Percentiles rank a stretch among this genome's conserved stretches.
phyloP scores from a whole-genome alignment of 2,797 vertebrate species.

The Cercopithecus mitis region DNA sequence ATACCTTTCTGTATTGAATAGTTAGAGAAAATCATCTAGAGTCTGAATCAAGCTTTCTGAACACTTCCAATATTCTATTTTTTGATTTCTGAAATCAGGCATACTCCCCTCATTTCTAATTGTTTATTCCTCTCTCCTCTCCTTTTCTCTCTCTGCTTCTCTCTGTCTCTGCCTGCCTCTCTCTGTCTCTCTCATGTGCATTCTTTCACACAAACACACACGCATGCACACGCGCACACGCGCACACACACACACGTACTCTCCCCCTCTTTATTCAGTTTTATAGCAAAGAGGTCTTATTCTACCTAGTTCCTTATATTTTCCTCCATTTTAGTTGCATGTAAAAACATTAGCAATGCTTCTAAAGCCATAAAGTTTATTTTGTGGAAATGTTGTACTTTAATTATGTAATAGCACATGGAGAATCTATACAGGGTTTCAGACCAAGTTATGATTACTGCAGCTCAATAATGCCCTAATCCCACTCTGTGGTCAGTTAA shows the following conservation, averaged over 20 bases:
- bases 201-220: background rate
- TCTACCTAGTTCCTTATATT: conserved; percentile 27
- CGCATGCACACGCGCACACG: background rate
- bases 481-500: background rate
- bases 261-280: background rate
- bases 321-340: conserved; percentile 38
- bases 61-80: conserved; percentile 17
- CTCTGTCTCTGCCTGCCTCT: background rate
- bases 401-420: background rate
- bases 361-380: conserved; percentile 37
- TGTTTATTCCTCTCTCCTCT: background rate
- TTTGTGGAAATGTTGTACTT: conserved; percentile 31
- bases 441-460: background rate
- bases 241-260: background rate
- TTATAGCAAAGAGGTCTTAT: conserved; percentile 35
- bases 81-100: conserved; percentile 21
- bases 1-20: background rate
- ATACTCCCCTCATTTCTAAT: background rate
- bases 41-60: conserved; percentile 27
- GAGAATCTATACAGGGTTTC: background rate
- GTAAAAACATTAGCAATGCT: conserved; percentile 10
- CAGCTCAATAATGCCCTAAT: background rate
- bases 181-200: background rate
- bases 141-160: background rate
- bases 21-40: background rate